Base-by-base conservation (phyloP, 2,888 invertebrate genomes). In the Nomada fabriciana region DNA sequence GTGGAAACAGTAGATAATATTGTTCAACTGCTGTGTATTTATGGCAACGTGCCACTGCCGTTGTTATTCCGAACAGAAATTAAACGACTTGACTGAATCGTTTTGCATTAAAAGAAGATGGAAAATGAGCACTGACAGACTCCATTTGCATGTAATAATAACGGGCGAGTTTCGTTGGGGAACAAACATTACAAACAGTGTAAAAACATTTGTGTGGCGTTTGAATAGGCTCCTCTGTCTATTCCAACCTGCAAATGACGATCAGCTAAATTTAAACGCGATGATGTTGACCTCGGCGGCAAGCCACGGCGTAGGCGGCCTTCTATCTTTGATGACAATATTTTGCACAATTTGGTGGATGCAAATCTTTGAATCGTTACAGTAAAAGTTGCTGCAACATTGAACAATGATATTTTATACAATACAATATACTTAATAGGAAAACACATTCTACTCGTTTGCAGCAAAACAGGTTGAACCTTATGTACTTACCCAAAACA, bases 361-460 rank as follows among this genome's bases (percentile, higher is more conserved):
- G 64, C 47, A 64, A 64, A 64, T 64, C 25, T 25, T 18, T 25
- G 25, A 20, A 55, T 55, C 20, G n/a, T 20, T 9, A 23, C 55
- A 11, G 23, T 11, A 3, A 2, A 69, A 52, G 57, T 50, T 64
- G 23, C 64, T 43, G 47, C 43, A 64, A 70, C 63, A 43, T 57
- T 53, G 76, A 52, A 55, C 94, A 36, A 36, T 36, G 36, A 36
- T 36, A 0, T 36, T 36, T 36, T 7, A 29, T 29, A 5, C 29
- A 29, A 29, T 7, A 29, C 29, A 29, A 29, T 29, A 29, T 25
- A 2, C 25, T 25, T 25, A 25, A 25, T 25, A 2, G 25, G 2
- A 25, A 25, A 25, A 25, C 25, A 25, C 25, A 25, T 25, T 25
- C 25, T 2, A 25, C 3, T 2, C 25, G 25, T 25, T 25, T 25